Conservation (phyloP, 2,797 vertebrate species). For the Antennarius maculatus region DNA sequence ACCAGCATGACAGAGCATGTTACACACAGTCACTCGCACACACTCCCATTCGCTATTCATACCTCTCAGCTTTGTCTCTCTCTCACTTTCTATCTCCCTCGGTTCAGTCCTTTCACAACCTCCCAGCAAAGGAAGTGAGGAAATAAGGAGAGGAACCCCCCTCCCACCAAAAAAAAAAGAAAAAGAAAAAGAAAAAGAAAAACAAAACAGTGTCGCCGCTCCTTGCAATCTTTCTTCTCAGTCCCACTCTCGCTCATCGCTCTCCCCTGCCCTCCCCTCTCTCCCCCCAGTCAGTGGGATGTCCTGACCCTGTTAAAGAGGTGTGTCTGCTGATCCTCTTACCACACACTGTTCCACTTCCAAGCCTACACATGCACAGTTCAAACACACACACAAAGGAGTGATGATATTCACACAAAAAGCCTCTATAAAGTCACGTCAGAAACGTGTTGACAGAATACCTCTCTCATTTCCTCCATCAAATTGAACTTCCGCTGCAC, state of each 20-base stretch:
- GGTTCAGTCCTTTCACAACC: conserved; percentile 62
- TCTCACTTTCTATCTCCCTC: conserved; percentile 55
- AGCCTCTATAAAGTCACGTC: conserved; percentile 10
- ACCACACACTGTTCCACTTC: conserved; percentile 55
- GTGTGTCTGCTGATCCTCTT: conserved; percentile 80
- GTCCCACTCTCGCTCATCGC: conserved; percentile 48
- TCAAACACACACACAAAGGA: conserved; percentile 6
- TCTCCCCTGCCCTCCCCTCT: conserved; percentile 16
- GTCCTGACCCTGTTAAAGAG: conserved; percentile 77
- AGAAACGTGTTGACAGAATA: conserved; percentile 39
- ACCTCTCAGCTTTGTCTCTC: conserved; percentile 56
- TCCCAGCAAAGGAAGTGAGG: conserved; percentile 53
- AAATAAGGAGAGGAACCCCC: conserved; percentile 26
- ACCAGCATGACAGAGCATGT: conserved; percentile 77
- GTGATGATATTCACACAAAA: conserved; percentile 19
- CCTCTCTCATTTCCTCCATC: conserved; percentile 29
- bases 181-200: conserved; percentile 15
- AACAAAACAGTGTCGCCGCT: conserved; percentile 34
- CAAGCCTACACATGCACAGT: conserved; percentile 50
- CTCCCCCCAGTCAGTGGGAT: conserved; percentile 73
- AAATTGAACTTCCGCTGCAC: conserved; percentile 25
- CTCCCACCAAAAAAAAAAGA: background rate
- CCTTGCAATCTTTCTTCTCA: conserved; percentile 53
- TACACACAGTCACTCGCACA: conserved; percentile 60
- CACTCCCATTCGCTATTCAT: conserved; percentile 41